phyloP scores from a whole-genome alignment of 1,140 invertebrate species.

The Macrostomum lignano region DNA sequence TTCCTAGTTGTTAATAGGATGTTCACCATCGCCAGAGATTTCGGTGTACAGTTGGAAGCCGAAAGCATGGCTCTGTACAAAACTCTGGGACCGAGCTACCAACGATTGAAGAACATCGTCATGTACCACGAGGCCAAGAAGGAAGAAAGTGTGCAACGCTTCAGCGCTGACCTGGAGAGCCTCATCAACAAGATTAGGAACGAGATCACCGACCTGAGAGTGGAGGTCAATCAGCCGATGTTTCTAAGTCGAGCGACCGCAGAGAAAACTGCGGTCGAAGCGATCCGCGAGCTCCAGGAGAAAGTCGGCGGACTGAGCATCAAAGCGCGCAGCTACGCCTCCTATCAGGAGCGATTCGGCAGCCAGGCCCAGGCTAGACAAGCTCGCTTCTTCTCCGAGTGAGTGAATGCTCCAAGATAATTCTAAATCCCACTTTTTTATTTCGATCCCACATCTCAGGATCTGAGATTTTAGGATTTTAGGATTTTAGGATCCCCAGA shows the following conservation, averaged over 20 bases:
- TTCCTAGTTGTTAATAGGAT: slow-evolving; percentile 14
- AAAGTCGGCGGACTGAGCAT: slow-evolving; percentile 14
- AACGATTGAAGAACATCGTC: slow-evolving; percentile 22
- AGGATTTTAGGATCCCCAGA: too few species aligned
- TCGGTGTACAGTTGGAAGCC: slow-evolving; percentile 14
- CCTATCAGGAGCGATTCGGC: slow-evolving; percentile 24
- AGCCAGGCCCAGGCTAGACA: too few species aligned
- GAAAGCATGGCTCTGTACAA: slow-evolving; percentile 23
- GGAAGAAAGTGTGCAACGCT: slow-evolving; percentile 26
- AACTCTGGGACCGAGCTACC: slow-evolving; percentile 22
- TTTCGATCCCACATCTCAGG: too few species aligned
- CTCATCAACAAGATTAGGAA: slow-evolving; percentile 16
- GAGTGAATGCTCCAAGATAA: too few species aligned
- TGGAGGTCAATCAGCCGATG: slow-evolving; percentile 9
- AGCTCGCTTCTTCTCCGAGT: too few species aligned
- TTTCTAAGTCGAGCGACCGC: background rate
- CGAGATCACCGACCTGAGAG: slow-evolving; percentile 17
- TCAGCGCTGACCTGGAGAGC: slow-evolving; percentile 18
- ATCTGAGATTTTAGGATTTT: too few species aligned
- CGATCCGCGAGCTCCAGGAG: slow-evolving; percentile 9
- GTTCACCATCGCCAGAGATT: slow-evolving; percentile 22
- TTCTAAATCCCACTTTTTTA: too few species aligned
- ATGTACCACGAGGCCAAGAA: slow-evolving; percentile 26
- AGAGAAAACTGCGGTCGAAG: slow-evolving; percentile 5
- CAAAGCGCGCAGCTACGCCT: slow-evolving; percentile 18